Conservation (phyloP, 2,113 vertebrate genomes). For the Gymnogyps californianus region DNA sequence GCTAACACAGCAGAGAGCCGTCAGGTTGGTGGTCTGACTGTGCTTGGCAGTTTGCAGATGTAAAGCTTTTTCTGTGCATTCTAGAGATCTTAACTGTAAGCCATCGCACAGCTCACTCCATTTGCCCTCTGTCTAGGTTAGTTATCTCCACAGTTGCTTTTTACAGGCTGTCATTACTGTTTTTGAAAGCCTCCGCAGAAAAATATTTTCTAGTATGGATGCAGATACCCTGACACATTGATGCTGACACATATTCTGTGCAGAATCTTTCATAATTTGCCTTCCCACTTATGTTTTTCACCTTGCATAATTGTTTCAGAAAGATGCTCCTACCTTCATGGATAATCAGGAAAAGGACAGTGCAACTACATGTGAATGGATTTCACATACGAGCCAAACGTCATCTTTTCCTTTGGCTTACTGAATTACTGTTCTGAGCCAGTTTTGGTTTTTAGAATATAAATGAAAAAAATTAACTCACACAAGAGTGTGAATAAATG, state of each 20-base stretch:
- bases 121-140: background rate
- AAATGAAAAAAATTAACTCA: background rate
- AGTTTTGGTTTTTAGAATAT: background rate
- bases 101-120: background rate
- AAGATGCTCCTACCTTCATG: background rate
- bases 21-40: background rate
- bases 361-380: background rate
- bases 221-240: background rate
- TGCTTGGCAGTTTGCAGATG: background rate
- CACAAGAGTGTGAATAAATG: background rate
- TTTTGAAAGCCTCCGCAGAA: background rate
- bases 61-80: background rate
- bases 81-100: background rate
- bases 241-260: background rate
- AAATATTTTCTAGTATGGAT: background rate
- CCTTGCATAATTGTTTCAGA: background rate
- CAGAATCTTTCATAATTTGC: background rate
- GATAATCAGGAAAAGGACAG: background rate
- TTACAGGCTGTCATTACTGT: background rate
- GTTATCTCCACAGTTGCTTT: background rate
- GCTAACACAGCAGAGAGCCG: background rate
- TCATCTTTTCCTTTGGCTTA: background rate
- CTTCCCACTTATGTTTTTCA: background rate
- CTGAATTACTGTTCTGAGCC: background rate
- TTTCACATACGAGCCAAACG: background rate